A percentile compares a stretch with the other conserved stretches of the same genome.
These are phyloP conservation scores for Polyommatus icarus DNA, from an alignment of 2,888 invertebrate species.

Conservation along the genomic window DNA sequence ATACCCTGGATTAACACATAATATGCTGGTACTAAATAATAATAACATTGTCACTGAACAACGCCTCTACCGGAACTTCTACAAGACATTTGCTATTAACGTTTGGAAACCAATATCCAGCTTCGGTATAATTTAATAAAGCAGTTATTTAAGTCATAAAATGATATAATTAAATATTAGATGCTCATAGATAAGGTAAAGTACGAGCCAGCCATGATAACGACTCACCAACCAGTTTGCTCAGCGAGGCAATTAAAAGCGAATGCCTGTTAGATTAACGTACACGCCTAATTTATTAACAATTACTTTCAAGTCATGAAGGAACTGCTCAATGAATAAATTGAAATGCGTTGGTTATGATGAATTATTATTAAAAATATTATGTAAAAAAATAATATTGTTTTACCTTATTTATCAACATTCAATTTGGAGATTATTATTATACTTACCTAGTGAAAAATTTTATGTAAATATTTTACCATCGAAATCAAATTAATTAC, in stretches of 20 bases:
- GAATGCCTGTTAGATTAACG: conserved; percentile 1
- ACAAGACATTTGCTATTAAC: neutral
- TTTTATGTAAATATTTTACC: too few relatives aligned
- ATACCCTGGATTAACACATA: too few relatives aligned
- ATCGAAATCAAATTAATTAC: too few relatives aligned
- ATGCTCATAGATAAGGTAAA: conserved; percentile 8
- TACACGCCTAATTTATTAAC: conserved; percentile 12
- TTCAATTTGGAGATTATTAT: neutral
- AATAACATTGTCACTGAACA: neutral
- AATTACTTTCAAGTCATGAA: neutral
- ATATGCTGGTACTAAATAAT: too few relatives aligned
- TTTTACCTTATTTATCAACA: neutral
- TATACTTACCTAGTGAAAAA: neutral
- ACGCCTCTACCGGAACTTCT: neutral
- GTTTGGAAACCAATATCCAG: neutral
- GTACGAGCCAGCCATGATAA: conserved; percentile 6
- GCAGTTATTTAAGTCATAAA: conserved; percentile 4
- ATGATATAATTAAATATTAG: conserved; percentile 19
- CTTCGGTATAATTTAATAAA: conserved; percentile 10
- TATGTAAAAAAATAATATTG: neutral
- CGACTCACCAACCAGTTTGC: conserved; percentile 14
- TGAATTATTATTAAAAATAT: neutral
- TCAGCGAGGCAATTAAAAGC: conserved; percentile 19
- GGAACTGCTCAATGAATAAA: conserved; percentile 10
- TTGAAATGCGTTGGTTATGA: neutral